Conservation (phyloP, 2,888 invertebrate genomes). For the Lasioglossum malachurum region DNA sequence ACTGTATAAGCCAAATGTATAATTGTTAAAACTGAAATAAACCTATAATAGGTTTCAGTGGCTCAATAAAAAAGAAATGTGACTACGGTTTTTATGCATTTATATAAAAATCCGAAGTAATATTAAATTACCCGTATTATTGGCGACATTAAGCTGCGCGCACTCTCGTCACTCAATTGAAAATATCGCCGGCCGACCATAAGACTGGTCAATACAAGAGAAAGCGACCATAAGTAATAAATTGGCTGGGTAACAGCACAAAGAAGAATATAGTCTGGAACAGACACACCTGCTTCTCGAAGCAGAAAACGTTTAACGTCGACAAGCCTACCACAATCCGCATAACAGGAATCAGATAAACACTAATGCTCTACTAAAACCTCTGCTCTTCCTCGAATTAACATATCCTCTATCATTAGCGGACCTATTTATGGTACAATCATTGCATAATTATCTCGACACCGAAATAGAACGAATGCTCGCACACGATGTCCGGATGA, state of each 20-base stretch:
- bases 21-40: too few relatives aligned
- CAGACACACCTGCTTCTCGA: neutral
- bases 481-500: neutral
- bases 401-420: conserved; percentile 3
- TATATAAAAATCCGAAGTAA: neutral
- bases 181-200: neutral
- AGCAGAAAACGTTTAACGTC: neutral
- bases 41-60: too few relatives aligned
- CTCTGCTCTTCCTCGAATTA: neutral
- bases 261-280: neutral
- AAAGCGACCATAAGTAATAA: neutral
- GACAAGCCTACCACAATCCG: conserved; percentile 6
- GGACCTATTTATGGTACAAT: neutral
- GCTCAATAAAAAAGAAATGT: too few relatives aligned
- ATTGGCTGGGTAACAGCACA: neutral
- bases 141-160: neutral
- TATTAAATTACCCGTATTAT: neutral
- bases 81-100: neutral
- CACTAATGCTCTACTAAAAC: neutral
- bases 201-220: neutral
- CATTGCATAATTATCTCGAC: neutral
- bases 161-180: neutral
- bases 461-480: neutral
- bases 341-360: conserved; percentile 1
- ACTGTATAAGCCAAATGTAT: too few relatives aligned